A percentile compares a stretch with the other conserved stretches of the same genome.
Conservation (phyloP, 1,140 invertebrate genomes). For the Helicoverpa armigera region DNA sequence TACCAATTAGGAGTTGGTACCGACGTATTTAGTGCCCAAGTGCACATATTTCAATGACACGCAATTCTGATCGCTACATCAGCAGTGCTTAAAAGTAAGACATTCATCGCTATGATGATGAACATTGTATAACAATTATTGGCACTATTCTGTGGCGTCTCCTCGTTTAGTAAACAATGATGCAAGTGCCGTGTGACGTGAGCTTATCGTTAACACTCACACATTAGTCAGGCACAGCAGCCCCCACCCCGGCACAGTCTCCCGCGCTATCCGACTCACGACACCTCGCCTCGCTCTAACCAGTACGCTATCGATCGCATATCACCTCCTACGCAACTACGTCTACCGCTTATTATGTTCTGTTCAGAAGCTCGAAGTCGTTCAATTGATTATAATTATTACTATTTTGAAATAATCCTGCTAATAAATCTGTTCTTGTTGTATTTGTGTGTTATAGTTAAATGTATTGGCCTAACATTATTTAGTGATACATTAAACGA, state of each 20-base stretch:
- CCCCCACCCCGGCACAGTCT: conserved; percentile 1
- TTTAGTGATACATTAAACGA: conserved; percentile 36
- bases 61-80: background rate
- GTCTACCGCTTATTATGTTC: conserved; percentile 54
- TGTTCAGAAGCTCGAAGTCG: conserved; percentile 54
- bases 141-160: conserved; percentile 14
- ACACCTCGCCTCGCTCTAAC: conserved; percentile 70
- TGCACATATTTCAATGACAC: conserved; percentile 2
- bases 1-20: background rate
- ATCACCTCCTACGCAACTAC: conserved; percentile 61
- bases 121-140: background rate
- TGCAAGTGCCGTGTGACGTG: conserved; percentile 12
- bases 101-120: background rate
- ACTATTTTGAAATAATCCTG: conserved; percentile 13
- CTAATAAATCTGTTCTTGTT: conserved; percentile 36
- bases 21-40: background rate
- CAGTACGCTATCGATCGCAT: conserved; percentile 65
- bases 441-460: conserved; percentile 39
- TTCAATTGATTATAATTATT: conserved; percentile 13
- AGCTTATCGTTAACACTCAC: conserved; percentile 18
- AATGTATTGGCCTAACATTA: conserved; percentile 46
- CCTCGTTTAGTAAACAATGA: conserved; percentile 10
- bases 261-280: conserved; percentile 57
- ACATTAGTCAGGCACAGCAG: conserved; percentile 4
- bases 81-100: background rate